phyloP scores from a whole-genome alignment of 1,140 invertebrate species.

The Stegodyphus mimosarum region DNA sequence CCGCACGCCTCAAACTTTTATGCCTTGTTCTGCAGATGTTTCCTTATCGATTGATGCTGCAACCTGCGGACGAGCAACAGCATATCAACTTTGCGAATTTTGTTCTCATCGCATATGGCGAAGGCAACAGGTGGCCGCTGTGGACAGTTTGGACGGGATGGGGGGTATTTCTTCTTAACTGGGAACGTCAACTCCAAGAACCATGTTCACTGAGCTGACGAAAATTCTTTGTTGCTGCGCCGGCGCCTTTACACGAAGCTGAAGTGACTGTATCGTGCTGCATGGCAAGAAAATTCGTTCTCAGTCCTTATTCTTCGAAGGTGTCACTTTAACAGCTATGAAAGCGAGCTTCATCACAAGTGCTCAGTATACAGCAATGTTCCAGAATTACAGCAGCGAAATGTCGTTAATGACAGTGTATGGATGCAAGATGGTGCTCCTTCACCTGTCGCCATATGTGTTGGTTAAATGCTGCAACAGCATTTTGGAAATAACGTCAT shows the following conservation, averaged over 20 bases:
- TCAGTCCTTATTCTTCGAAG: conserved; percentile 2
- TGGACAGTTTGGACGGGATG: not conserved
- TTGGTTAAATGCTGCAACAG: not conserved
- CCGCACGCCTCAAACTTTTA: not conserved
- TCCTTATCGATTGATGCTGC: conserved; percentile 1
- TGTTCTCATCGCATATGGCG: not conserved
- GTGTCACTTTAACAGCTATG: not conserved
- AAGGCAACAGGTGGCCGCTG: not conserved
- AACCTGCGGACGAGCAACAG: not conserved
- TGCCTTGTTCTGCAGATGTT: not conserved
- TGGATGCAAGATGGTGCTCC: not conserved
- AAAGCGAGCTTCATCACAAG: not conserved
- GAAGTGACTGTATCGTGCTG: not conserved
- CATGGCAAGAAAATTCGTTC: not conserved
- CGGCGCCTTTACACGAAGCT: not conserved
- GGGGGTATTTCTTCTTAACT: not conserved
- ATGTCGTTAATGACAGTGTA: conserved; percentile 4
- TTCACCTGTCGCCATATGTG: not conserved
- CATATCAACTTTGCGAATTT: conserved; percentile 1
- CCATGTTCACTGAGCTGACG: not conserved
- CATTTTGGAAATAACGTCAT: not conserved
- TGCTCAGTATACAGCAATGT: not conserved
- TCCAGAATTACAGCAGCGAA: conserved; percentile 2
- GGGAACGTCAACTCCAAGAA: conserved; percentile 9
- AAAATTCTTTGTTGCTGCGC: not conserved